Evolutionary conservation across 1,140 invertebrate species (phyloP), one percentile per base, ranked within the genome.

Genomic region (Nomia melanderi): DNA sequence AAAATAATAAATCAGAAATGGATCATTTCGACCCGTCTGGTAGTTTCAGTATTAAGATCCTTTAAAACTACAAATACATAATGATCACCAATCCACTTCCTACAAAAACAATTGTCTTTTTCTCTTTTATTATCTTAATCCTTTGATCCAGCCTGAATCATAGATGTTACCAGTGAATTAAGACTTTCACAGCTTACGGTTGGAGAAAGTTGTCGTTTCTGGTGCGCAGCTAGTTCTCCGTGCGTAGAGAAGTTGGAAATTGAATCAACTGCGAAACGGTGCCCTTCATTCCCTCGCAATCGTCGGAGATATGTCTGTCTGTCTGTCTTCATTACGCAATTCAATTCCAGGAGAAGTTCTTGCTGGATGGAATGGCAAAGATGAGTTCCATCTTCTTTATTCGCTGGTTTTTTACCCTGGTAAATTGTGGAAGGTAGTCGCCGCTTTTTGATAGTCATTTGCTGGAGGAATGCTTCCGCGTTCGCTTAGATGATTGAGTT

Each of bases 131-230:
- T n/a, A 5, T 5, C 47, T 50, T 50, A n/a, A 50, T 20, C n/a
- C 47, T 20, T 50, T n/a, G 47, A 44, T n/a, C 47, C n/a, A 17
- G 5, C 47, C 47, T 20, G 5, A 5, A n/a, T n/a, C 47, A n/a
- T 50, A n/a, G 7, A 59, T 23, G 20, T 59, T 59, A n/a, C 29
- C 20, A 33, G 29, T 29, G 57, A 62, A 33, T 62, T 62, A 39
- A 62, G 33, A 62, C 59, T 62, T 62, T 62, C 59, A 39, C 59
- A 33, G 33, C 33, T 33, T 33, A 62, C 11, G 59, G 39, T 62
- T 12, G 59, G 59, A 25, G 59, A 62, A 62, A 62, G 59, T 62
- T 62, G 33, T 39, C 59, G 33, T n/a, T 39, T 27, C 14, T 36
- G 31, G 33, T 23, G 33, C 59, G 33, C 27, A 17, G n/a, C 59